Evolutionary conservation across 2,888 invertebrate genomes (phyloP).

Genomic region (Coecobrya sp.): DNA sequence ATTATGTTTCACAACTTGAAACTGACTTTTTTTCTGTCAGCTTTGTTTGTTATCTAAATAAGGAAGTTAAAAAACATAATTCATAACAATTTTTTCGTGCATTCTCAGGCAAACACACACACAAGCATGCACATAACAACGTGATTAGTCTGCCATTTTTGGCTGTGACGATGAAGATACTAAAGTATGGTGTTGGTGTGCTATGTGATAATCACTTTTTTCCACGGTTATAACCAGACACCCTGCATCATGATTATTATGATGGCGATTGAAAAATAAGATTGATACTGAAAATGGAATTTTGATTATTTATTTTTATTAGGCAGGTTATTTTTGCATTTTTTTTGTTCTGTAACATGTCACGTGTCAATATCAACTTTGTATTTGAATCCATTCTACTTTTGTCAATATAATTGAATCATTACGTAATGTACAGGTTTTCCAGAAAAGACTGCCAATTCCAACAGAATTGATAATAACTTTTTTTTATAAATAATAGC

Average conservation of each 20-base stretch:
- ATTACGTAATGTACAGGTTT: constrained; percentile 7
- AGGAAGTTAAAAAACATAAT: constrained; percentile 58
- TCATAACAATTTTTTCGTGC: constrained; percentile 4
- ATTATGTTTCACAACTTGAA: neutral
- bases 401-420: neutral
- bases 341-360: neutral
- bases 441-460: neutral
- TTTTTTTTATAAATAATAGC: neutral
- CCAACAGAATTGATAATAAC: neutral
- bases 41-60: constrained; percentile 69
- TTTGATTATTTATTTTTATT: constrained; percentile 7
- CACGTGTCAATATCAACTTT: constrained; percentile 4
- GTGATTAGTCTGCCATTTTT: constrained; percentile 49
- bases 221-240: neutral
- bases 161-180: neutral
- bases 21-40: constrained; percentile 26
- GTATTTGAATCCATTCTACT: neutral
- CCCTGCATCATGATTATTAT: neutral
- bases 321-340: neutral
- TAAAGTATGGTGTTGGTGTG: neutral
- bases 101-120: neutral
- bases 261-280: neutral
- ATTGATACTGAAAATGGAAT: constrained; percentile 39
- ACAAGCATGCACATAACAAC: too few relatives aligned
- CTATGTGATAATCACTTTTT: neutral